A percentile compares a stretch with the other conserved stretches of the same genome.
phyloP scores from a whole-genome alignment of 2,888 invertebrate genomes.

The Podabrus alpinus region DNA sequence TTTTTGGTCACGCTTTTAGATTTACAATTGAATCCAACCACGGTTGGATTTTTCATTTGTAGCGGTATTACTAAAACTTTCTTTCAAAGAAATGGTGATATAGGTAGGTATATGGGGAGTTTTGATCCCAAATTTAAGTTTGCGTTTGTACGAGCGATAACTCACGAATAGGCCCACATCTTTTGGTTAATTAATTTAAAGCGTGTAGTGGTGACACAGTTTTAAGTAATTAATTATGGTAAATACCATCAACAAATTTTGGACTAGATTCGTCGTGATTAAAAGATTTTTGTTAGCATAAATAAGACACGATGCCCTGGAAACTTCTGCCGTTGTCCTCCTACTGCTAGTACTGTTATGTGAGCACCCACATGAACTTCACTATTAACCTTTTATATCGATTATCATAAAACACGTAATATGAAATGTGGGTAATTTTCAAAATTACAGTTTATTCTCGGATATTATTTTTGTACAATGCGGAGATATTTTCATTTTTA shows the following conservation, averaged over 20 bases:
- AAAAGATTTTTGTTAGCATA: neutral
- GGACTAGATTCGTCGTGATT: neutral
- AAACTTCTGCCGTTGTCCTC: constrained; percentile 23
- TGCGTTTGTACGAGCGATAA: neutral
- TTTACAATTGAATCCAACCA: neutral
- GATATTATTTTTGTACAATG: too few species aligned
- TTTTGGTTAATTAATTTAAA: neutral
- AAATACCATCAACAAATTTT: neutral
- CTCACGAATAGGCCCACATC: neutral
- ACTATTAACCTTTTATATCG: neutral
- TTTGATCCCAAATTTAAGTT: too few species aligned
- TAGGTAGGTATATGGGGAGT: too few species aligned
- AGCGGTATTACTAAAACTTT: neutral
- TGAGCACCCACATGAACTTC: constrained; percentile 21
- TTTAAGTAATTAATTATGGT: neutral
- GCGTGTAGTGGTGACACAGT: neutral
- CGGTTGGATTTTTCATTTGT: neutral
- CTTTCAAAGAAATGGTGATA: neutral
- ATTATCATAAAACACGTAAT: neutral
- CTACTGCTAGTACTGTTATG: constrained; percentile 22
- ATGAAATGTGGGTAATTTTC: neutral
- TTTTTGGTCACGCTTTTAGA: constrained; percentile 3
- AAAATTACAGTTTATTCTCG: neutral
- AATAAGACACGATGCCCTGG: constrained; percentile 8
- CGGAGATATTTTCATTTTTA: too few species aligned